phyloP scores from a whole-genome alignment of 2,888 invertebrate genomes.

The Lepas anatifera region DNA sequence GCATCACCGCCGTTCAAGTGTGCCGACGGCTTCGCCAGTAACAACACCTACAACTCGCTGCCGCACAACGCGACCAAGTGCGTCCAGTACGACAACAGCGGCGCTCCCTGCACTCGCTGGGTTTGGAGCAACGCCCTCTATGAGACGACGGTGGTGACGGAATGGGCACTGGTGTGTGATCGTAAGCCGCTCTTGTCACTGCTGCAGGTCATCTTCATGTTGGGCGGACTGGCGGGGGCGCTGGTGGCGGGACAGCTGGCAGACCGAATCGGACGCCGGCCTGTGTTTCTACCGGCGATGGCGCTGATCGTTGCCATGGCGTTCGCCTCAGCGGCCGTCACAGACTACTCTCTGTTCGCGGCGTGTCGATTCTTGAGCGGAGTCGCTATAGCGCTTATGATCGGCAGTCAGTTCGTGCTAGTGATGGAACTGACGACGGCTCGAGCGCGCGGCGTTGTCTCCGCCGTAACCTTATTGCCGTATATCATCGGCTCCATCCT shows the following conservation, averaged over 20 bases:
- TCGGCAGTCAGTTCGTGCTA: constrained; percentile 20
- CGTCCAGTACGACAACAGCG: constrained; percentile 9
- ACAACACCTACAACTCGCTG: constrained; percentile 9
- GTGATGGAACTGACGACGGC: constrained; percentile 47
- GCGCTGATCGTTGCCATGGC: constrained; percentile 24
- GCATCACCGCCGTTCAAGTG: constrained; percentile 7
- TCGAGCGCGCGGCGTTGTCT: constrained; percentile 44
- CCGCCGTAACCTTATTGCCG: constrained; percentile 54
- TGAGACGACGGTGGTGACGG: constrained; percentile 17
- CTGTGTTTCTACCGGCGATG: constrained; percentile 23
- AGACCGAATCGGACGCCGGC: constrained; percentile 24
- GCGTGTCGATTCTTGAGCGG: constrained; percentile 23
- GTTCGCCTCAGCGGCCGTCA: constrained; percentile 22
- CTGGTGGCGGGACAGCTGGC: constrained; percentile 23
- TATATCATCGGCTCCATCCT: constrained; percentile 56
- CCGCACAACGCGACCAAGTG: too few relatives aligned
- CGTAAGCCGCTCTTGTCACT: constrained; percentile 19
- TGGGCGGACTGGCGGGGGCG: constrained; percentile 24
- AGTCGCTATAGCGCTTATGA: constrained; percentile 17
- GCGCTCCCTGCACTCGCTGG: constrained; percentile 15
- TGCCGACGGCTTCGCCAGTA: neutral
- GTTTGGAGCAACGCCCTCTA: constrained; percentile 17
- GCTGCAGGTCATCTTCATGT: constrained; percentile 22
- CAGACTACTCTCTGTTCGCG: constrained; percentile 24
- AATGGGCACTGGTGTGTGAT: constrained; percentile 24